Conservation (phyloP, 1,140 invertebrate species). For the Pseudachorutes palmiensis region DNA sequence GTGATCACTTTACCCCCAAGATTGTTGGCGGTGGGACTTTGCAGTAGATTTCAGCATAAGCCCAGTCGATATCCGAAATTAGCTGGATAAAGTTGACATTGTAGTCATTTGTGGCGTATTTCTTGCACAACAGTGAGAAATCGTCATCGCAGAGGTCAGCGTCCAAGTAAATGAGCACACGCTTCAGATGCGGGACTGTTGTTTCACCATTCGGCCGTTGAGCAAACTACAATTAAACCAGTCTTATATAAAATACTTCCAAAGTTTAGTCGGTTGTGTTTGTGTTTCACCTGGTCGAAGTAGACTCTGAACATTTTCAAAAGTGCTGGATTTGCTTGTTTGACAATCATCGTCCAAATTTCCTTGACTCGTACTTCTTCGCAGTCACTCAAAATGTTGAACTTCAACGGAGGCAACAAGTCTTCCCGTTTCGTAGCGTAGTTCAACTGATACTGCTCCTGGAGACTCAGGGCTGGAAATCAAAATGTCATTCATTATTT, state of each 20-base stretch:
- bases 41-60: conserved; percentile 27
- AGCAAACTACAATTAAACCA: conserved; percentile 24
- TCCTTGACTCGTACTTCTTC: conserved; percentile 29
- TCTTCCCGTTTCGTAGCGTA: conserved; percentile 31
- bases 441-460: conserved; percentile 35
- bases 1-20: conserved; percentile 22
- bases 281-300: conserved; percentile 28
- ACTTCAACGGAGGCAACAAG: conserved; percentile 22
- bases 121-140: conserved; percentile 34
- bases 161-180: conserved; percentile 28
- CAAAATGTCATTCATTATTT: background rate
- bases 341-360: conserved; percentile 27
- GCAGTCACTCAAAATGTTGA: conserved; percentile 25
- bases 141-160: conserved; percentile 30
- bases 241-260: background rate
- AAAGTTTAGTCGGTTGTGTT: background rate
- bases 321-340: conserved; percentile 20
- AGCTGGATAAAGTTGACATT: conserved; percentile 35
- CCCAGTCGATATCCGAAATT: conserved; percentile 31
- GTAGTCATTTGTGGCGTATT: conserved; percentile 35
- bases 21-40: conserved; percentile 23
- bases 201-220: conserved; percentile 35
- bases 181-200: conserved; percentile 27
- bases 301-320: conserved; percentile 25
- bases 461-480: conserved; percentile 28